phyloP scores from a whole-genome alignment of 2,888 invertebrate genomes.

The Panzeria rudis region DNA sequence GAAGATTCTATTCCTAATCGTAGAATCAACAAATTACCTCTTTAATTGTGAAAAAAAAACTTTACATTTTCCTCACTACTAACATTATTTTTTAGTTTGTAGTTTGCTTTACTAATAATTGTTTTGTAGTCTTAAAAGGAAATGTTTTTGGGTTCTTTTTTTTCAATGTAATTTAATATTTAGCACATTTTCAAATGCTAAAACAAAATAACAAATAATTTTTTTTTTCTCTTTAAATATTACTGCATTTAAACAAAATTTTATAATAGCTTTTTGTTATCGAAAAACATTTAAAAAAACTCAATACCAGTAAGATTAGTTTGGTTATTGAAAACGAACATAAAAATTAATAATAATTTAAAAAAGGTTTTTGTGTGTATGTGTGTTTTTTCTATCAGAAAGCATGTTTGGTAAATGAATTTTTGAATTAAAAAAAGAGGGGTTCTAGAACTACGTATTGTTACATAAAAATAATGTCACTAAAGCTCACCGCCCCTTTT shows the following conservation, averaged over 20 bases:
- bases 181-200: slow-evolving; percentile 66
- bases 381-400: slow-evolving; percentile 67
- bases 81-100: slow-evolving; percentile 64
- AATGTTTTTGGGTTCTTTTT: slow-evolving; percentile 68
- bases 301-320: slow-evolving; percentile 59
- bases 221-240: slow-evolving; percentile 51
- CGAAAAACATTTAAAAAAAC: slow-evolving; percentile 34
- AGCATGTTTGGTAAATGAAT: slow-evolving; percentile 70
- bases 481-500: slow-evolving; percentile 61
- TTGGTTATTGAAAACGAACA: slow-evolving; percentile 60
- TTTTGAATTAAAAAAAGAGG: slow-evolving; percentile 55
- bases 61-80: slow-evolving; percentile 56
- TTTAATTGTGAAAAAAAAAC: slow-evolving; percentile 9
- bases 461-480: slow-evolving; percentile 64
- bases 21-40: background rate
- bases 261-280: slow-evolving; percentile 67
- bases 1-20: too few species aligned
- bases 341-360: slow-evolving; percentile 53
- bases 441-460: slow-evolving; percentile 68
- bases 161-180: slow-evolving; percentile 68
- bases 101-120: slow-evolving; percentile 71
- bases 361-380: slow-evolving; percentile 70
- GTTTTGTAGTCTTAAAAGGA: slow-evolving; percentile 69
- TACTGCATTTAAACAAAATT: slow-evolving; percentile 62
- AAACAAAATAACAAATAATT: slow-evolving; percentile 57